Evolutionary conservation across 2,113 vertebrate species (phyloP), one percentile per base, ranked within the genome.

Genomic region (Zingel zingel): DNA sequence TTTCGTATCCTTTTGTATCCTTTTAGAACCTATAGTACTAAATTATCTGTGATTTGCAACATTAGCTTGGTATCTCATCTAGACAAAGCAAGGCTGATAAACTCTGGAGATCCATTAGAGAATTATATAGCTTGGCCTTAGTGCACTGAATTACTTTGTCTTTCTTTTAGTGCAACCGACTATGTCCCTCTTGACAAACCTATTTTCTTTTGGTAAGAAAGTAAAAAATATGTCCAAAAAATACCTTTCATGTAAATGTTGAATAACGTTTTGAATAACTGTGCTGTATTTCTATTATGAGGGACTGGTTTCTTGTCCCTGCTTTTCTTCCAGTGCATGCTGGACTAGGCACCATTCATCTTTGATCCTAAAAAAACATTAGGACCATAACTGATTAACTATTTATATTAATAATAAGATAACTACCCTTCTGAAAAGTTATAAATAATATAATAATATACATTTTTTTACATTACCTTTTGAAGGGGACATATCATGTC

Each of bases 11-110:
- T 39, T 64, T 86, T 43, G 33, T 80, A 48, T 83, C 23, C 74
- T 85, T 67, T 90, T 53, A 76, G 36, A 65, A 82, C 48, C 81
- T 57, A 68, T 8, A 48, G 12, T n/a, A 7, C 59, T 69, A 74
- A 81, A 87, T 90, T 67, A 82, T 83, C 72, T 77, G 13, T 76
- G 81, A 84, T 88, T 75, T 88, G 85, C 78, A 89, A 76, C 88
- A 93, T 91, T 92, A 89, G 64, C 57, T 79, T 23, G 13, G 79
- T 63, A 69, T 89, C 67, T 84, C 76, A 81, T 89, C 83, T 36
- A 71, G 64, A 87, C 83, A 82, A 88, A 89, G 59, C 39, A 63
- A 77, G 76, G 63, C 83, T 84, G 86, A 83, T 86, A 75, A 91
- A 86, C 74, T 77, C 58, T 53, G 81, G 70, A 75, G 72, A 82